Evolutionary conservation across 2,888 invertebrate species (phyloP).

Genomic region (Protonemura montana): DNA sequence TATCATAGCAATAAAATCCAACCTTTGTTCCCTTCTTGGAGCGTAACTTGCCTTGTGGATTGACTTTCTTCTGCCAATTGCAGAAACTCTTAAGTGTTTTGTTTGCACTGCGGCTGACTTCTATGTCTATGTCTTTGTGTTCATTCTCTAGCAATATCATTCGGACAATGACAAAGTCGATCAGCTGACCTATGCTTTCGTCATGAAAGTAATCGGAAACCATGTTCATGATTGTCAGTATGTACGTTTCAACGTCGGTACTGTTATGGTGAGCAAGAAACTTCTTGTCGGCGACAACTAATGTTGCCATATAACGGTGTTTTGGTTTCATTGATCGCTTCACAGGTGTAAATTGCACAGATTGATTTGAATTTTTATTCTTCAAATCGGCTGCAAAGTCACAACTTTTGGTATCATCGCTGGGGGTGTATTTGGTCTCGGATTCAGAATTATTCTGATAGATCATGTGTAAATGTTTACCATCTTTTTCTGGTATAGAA

Average conservation of each 20-base stretch:
- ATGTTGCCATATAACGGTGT: slow-evolving; percentile 20
- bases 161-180: slow-evolving; percentile 66
- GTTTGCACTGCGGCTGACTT: slow-evolving; percentile 63
- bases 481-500: slow-evolving; percentile 7
- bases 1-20: too few species aligned
- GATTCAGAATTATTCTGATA: not conserved
- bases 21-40: too few species aligned
- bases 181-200: slow-evolving; percentile 63
- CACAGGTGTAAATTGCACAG: not conserved
- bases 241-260: slow-evolving; percentile 15
- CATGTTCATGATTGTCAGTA: slow-evolving; percentile 48
- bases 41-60: slow-evolving; percentile 59
- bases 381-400: not conserved
- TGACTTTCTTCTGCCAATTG: slow-evolving; percentile 68
- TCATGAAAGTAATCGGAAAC: slow-evolving; percentile 61
- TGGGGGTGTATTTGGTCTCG: not conserved
- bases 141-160: slow-evolving; percentile 65
- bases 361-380: not conserved
- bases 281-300: slow-evolving; percentile 10
- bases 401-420: not conserved
- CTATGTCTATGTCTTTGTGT: slow-evolving; percentile 57
- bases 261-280: not conserved
- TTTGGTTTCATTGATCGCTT: not conserved
- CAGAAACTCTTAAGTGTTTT: slow-evolving; percentile 70
- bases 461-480: slow-evolving; percentile 8